Evolutionary conservation across 1,140 invertebrate genomes (phyloP), one percentile per base, ranked within the genome.

Genomic region (Trichogramma pretiosum): DNA sequence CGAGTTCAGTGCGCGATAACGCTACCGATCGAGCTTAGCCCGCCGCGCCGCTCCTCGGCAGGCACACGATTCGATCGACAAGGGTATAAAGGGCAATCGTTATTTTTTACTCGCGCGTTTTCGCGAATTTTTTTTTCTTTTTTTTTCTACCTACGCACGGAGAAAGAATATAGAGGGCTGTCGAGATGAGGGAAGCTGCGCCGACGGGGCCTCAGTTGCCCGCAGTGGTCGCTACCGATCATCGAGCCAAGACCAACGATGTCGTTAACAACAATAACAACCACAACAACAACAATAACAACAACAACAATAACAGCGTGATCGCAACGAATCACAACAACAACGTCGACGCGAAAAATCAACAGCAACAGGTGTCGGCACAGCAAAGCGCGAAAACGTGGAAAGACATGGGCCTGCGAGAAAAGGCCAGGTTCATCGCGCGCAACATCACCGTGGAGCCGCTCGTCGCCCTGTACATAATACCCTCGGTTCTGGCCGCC

Each of bases 391-490:
- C 49, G 0, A 40, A 57, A 9, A 50, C 47, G 4, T 65, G 63
- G 64, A 62, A 59, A 21, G 54, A 55, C 0, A 63, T 68, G 63
- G 65, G 49, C 8, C 9, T 63, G 0, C 34, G 54, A 7, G 53
- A 67, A 42, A 75, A 74, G 48, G 24, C 24, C 24, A 11, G 24
- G 5, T 28, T 28, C 24, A 5, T 5, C 5, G 24, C 24, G 24
- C 24, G 24, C 23, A 79, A 85, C 56, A 83, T 86, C 26, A 87
- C 85, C 0, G 84, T 88, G 4, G 85, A 89, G 58, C 85, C 85
- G 0, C 83, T 88, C 68, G 62, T 88, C 24, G 83, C 83, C 0
- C 83, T 82, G 52, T 87, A 86, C 59, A 84, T 88, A 13, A 85
- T 87, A 73, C 83, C 84, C 1, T 83, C 82, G 47, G 83, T 87